Evolutionary conservation across 1,140 invertebrate species (phyloP), one percentile per base, ranked within the genome.

Genomic region (Copidosoma floridanum): DNA sequence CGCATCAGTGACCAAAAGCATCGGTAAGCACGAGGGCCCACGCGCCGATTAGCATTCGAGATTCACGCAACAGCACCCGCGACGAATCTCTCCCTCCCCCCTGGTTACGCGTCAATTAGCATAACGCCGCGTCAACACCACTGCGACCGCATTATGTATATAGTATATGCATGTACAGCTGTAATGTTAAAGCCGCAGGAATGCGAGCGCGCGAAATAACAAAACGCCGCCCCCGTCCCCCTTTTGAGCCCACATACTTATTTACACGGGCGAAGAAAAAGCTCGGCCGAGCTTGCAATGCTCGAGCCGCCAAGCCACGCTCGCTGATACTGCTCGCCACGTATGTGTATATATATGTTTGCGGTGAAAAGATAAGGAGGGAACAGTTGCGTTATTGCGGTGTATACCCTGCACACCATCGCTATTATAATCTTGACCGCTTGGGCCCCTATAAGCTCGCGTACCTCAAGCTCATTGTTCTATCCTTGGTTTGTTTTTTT

Each of bases 211-310:
- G n/a, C n/a, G n/a, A n/a, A n/a, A n/a, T 32, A 18, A 51, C 56
- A 47, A 58, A 58, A 58, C 37, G 47, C 24, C 32, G 32, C 48
- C 27, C 43, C 37, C 48, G 46, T 10, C 21, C 18, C 18, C 10
- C n/a, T n/a, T n/a, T n/a, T n/a, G n/a, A n/a, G n/a, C n/a, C n/a
- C n/a, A n/a, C n/a, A n/a, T n/a, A n/a, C n/a, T n/a, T n/a, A n/a
- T n/a, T n/a, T n/a, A n/a, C n/a, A n/a, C 12, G 32, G 27, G n/a
- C 27, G 2, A 12, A 26, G 41, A 66, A 66, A 65, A 67, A 65
- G 58, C 65, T 60, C 64, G 66, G 61, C 65, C 46, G 61, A 67
- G 68, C 65, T 65, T 69, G 65, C 68, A 69, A 69, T 65, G 68
- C 57, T n/a, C n/a, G n/a, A 61, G 58, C 63, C 68, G 63, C 64